Base-by-base conservation (phyloP, 2,113 vertebrate genomes). In the Corythornis madagascariensis region DNA sequence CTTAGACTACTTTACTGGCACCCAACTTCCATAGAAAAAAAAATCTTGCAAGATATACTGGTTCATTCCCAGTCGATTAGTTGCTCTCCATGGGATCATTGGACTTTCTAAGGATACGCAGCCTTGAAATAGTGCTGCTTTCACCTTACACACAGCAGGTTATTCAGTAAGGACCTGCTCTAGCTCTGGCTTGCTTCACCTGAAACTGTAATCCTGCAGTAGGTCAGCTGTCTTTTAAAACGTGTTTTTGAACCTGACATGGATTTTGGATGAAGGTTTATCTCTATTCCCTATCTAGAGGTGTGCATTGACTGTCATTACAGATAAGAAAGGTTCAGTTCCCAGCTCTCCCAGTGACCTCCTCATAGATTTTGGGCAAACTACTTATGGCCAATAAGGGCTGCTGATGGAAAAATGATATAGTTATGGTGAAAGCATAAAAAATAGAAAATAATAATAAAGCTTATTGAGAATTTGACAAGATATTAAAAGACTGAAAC, bases 71-170 rank as follows among this genome's bases (percentile, higher is more conserved):
- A 57, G 66, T 48, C 31, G 8, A 88, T 92, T 85, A 94, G 47
- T 90, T 0, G 0, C 75, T 77, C 71, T 87, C 84, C 26, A 10
- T 64, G 75, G 63, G 82, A 82, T 91, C 43, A n/a, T 18, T 60
- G 71, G 84, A 60, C 53, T 88, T 80, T 71, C 75, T 94, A 74
- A 95, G 78, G 15, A 9, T n/a, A 63, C 3, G 3, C 47, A 87
- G 91, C 78, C 94, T 92, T 83, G 78, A 91, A 95, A 95, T 60
- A 38, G 33, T 92, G 78, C 84, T 87, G 82, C 94, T 94, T 95
- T 89, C 92, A 93, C 92, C 95, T 92, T 52, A 35, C 93, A 86
- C 88, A 69, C 72, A 92, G 92, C 82, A 73, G 86, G 92, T 93
- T 94, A 67, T 88, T 94, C 90, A 43, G 48, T 81, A 86, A 95